Base-by-base conservation (phyloP, 2,888 invertebrate genomes). In the Cheilosia scutellata region DNA sequence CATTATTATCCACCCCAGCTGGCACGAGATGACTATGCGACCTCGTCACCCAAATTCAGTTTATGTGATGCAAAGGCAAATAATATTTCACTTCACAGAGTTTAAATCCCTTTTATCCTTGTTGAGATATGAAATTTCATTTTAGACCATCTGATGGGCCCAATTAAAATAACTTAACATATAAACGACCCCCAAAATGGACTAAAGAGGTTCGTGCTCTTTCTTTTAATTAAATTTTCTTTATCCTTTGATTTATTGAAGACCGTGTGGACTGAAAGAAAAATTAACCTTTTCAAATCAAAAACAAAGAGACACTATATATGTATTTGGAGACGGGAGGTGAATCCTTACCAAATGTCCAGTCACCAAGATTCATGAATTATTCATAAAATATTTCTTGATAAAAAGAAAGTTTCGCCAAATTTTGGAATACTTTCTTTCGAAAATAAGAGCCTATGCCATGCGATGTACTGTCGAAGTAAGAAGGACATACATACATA, bases 181-280 rank as follows among this genome's bases (percentile, higher is more conserved):
- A 60, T 31, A 60, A 58, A 58, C n/a, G 29, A 42, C 66, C 31
- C 31, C 27, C 40, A 42, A 53, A 44, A 7, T 6, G 16, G 16
- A n/a, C 25, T 3, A 40, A n/a, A 16, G n/a, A 16, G 33, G 29
- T 9, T 25, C 20, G 4, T 37, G 2, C 20, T 13, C 44, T 47
- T 6, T 16, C 29, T 62, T 62, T 77, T 77, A 70, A 77, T 77
- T 70, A 70, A 77, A 63, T 70, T 70, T 55, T 20, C 6, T 44
- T 16, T 11, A 31, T 42, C 29, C 29, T 9, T 40, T 5, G 42
- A 44, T 44, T 16, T 29, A 33, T 49, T 7, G 5, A 5, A 29
- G 42, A 29, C 2, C 25, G 9, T 20, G 20, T 27, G 29, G 1
- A 20, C 4, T 5, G 31, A 13, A 16, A 60, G 11, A 62, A 31